Percentiles rank a stretch among this genome's conserved stretches.
Evolutionary conservation across 2,797 vertebrate genomes (phyloP).

Genomic region (Chelon labrosus): DNA sequence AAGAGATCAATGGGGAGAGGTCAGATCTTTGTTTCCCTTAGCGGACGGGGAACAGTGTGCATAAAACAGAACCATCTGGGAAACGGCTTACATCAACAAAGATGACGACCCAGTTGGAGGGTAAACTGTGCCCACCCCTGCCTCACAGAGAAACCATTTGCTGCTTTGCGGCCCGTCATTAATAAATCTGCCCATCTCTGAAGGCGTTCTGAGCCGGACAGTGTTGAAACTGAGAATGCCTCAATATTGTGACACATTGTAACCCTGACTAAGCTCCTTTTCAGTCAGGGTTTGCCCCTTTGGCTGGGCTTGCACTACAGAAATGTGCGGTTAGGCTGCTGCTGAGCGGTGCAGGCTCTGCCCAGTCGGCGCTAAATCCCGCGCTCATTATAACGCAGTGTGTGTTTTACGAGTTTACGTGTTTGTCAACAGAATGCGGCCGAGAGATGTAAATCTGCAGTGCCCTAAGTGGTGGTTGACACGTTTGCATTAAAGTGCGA

Average conservation of each 20-base stretch:
- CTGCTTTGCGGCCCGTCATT: conserved; percentile 38
- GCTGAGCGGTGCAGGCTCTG: conserved; percentile 54
- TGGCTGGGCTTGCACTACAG: conserved; percentile 27
- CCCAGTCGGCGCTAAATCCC: conserved; percentile 43
- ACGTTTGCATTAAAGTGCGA: conserved; percentile 52
- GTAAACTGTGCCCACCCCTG: conserved; percentile 34
- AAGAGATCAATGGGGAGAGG: conserved; percentile 44
- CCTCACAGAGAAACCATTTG: conserved; percentile 25
- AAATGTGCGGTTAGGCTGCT: conserved; percentile 52
- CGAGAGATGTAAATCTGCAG: conserved; percentile 50
- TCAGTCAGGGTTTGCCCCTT: conserved; percentile 25
- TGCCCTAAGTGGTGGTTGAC: conserved; percentile 45
- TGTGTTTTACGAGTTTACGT: conserved; percentile 60
- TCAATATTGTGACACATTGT: conserved; percentile 26
- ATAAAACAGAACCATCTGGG: conserved; percentile 66
- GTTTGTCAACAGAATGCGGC: conserved; percentile 69
- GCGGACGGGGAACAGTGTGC: conserved; percentile 27
- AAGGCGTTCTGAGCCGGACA: conserved; percentile 13
- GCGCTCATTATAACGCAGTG: conserved; percentile 60
- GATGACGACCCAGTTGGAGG: conserved; percentile 13
- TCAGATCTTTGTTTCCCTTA: conserved; percentile 51
- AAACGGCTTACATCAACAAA: conserved; percentile 33
- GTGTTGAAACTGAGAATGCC: conserved; percentile 24
- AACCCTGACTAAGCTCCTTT: not conserved
- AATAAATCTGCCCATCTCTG: conserved; percentile 10